Base-by-base conservation (phyloP, 2,113 vertebrate genomes). In the Arizona elegans region DNA sequence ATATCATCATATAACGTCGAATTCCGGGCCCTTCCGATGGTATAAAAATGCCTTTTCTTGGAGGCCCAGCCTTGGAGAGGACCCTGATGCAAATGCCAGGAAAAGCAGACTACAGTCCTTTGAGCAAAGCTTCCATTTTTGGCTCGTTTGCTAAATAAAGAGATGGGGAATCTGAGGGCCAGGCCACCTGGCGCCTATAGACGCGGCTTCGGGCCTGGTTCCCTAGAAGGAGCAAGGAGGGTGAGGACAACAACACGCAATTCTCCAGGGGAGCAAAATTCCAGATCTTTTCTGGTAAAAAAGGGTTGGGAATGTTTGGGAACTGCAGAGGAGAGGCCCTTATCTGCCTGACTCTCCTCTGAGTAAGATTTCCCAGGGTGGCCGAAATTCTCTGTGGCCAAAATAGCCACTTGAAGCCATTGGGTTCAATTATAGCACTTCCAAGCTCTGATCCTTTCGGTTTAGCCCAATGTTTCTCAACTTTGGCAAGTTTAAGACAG, bases 1-100 rank as follows among this genome's bases (percentile, higher is more conserved):
- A 81, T 75, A 52, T 56, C 0, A 0, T 7, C 4, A 0, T 53
- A 15, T 1, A 89, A 9, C 0, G 0, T 0, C 2, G 50, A 8
- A 54, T 13, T 86, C n/a, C 10, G 29, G 0, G 0, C 47, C 58
- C 43, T 23, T 12, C 23, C 38, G 59, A 1, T 21, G 0, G 5
- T 19, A 56, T 87, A 56, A 62, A 26, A 26, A 0, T 2, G 13
- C 8, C 11, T 10, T 56, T 3, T 7, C 0, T 1, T 47, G 43
- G 43, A 47, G 7, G 12, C 8, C 85, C 9, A 50, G 3, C 15
- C 47, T 24, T 53, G 6, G 0, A 47, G 43, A 47, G 43, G 43
- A 47, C 43, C 43, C 43, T 47, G 43, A 47, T 0, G n/a, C 17
- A 50, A 43, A 59, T 29, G 90, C n/a, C 43, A n/a, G n/a, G 50